Percentiles rank a stretch among this genome's conserved stretches.
These are phyloP conservation scores for Micronycteris hirsuta DNA, from an alignment of 2,113 vertebrate species.

Conservation along the genomic window DNA sequence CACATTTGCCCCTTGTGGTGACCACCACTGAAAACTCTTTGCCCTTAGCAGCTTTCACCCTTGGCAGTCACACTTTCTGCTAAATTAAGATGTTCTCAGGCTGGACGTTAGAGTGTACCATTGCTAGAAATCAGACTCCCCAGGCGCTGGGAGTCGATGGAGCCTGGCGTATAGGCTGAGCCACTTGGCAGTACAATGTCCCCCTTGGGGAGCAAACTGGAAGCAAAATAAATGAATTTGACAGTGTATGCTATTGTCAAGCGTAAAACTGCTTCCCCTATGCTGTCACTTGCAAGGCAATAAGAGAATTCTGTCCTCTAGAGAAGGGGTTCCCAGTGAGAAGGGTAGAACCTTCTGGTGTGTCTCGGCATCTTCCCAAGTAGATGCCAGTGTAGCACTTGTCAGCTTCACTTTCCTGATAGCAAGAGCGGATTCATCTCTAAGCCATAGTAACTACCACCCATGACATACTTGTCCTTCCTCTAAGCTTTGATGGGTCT, in stretches of 20 bases:
- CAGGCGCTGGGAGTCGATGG: constrained; percentile 49
- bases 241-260: constrained; percentile 39
- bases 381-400: neutral
- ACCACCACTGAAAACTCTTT: neutral
- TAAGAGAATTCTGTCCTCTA: constrained; percentile 18
- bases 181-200: constrained; percentile 40
- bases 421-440: neutral
- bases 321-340: neutral
- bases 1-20: neutral
- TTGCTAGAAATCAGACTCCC: constrained; percentile 42
- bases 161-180: constrained; percentile 38
- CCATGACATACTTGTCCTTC: neutral
- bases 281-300: constrained; percentile 10
- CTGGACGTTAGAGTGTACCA: neutral
- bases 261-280: constrained; percentile 28
- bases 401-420: neutral
- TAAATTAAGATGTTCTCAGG: constrained; percentile 53
- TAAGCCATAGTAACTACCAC: neutral
- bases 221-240: constrained; percentile 44
- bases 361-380: neutral
- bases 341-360: neutral
- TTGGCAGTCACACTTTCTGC: neutral
- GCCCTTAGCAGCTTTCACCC: neutral
- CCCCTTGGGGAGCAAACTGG: constrained; percentile 32
- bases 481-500: neutral